Evolutionary conservation across 2,888 invertebrate species (phyloP), one percentile per base, ranked within the genome.

Genomic region (Zygaena filipendulae): DNA sequence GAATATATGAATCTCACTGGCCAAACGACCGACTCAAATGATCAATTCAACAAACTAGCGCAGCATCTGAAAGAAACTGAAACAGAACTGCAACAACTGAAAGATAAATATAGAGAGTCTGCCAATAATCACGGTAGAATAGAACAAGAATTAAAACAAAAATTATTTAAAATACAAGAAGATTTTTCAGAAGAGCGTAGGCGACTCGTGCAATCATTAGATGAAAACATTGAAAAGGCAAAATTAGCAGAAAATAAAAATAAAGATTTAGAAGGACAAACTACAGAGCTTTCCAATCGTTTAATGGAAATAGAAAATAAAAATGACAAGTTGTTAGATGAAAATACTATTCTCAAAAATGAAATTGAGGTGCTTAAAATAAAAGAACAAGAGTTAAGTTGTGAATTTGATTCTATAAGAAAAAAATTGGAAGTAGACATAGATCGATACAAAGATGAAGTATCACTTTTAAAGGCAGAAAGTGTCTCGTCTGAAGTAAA

Each of bases 1-100:
- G 84, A 87, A 49, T 80, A 88, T 35, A 61, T 82, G 27, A 79
- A 75, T 47, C 52, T 87, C 20, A 83, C 84, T 26, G 83, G 79
- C 23, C 81, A 83, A 36, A 75, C 84, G 1, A 82, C 80, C 9
- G 82, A 86, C 51, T 85, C 86, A 1, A 83, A 81, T 42, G 82
- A 81, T 32, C 82, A 86, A 43, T 71, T 85, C 26, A 62, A 71
- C 31, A 77, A 82, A 40, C 54, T 86, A 18, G 79, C 81, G 3
- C 80, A 82, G 38, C 81, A 83, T 40, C 53, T 86, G 1, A 77
- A 82, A 43, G 70, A 72, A 10, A 82, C 84, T 22, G 85, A 86
- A 47, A 82, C 77, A 40, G 80, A 84, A 38, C 60, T 84, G 19
- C 81, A 83, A 45, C 62, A 69, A 4, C 47, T 84, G 2, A 71